Base-by-base conservation (phyloP, 2,113 vertebrate genomes). In the Pardalotus punctatus region DNA sequence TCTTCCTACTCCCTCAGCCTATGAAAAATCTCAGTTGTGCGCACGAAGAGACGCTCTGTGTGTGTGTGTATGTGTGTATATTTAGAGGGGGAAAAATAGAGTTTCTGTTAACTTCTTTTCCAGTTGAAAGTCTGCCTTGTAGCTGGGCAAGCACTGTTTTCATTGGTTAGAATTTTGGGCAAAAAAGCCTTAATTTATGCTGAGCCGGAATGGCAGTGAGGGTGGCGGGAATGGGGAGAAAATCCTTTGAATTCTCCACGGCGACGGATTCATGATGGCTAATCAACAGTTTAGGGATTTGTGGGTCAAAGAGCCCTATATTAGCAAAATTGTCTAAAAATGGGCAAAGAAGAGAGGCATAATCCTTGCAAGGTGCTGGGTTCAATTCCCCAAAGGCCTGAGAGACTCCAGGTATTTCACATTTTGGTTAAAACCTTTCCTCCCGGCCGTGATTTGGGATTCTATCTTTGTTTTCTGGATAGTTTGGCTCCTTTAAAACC, bases 51-150 rank as follows among this genome's bases (percentile, higher is more conserved):
- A 24, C 9, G 53, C 33, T 43, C 21, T 43, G 36, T 67, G 62
- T 64, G 23, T 72, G 25, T 70, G 13, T 54, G 2, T 22, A 15
- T 1, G 6, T 40, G 28, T 45, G 60, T 66, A n/a, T 66, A 65
- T 91, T 72, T 43, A 12, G 8, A 31, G 50, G 35, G 74, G 76
- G 24, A 1, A 3, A 12, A 78, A 72, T n/a, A 79, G 48, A 80
- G 67, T 64, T 93, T 70, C 77, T 91, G 56, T 83, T 92, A 62
- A 87, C 91, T 95, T 93, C 48, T 81, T 56, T 93, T 89, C 78
- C 71, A 80, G 58, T 25, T 87, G 70, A 93, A 92, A 91, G 77
- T 73, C 69, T 86, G 93, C 80, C 81, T 82, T 88, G 84, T 89
- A 85, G 67, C 64, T 60, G 86, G 35, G 60, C 61, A 69, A 85